These are phyloP conservation scores for Zoanthus gigantus DNA, from an alignment of 92 coral and sea anemone genomes.

Conservation along the genomic window DNA sequence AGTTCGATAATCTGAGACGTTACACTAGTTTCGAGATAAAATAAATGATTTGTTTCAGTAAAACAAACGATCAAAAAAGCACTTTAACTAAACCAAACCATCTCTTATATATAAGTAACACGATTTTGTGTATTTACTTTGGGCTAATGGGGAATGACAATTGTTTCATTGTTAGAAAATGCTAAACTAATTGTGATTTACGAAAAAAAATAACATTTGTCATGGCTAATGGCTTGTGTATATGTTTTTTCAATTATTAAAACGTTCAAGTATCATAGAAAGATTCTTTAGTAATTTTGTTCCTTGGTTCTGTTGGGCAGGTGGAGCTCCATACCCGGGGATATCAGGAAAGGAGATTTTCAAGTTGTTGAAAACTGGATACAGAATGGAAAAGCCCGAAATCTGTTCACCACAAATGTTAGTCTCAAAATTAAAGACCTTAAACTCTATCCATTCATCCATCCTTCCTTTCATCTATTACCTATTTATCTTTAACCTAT, in stretches of 20 bases:
- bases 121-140: neutral
- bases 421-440: constrained; percentile 29
- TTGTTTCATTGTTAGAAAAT: too few species aligned
- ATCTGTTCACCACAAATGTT: constrained; percentile 81
- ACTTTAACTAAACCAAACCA: neutral
- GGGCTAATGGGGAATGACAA: too few species aligned
- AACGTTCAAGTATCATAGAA: neutral
- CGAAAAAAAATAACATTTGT: too few species aligned
- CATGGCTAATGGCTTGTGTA: too few species aligned
- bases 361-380: constrained; percentile 75
- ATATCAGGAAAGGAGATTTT: constrained; percentile 78
- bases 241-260: too few species aligned
- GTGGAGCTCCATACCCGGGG: constrained; percentile 85
- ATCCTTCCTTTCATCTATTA: too few species aligned
- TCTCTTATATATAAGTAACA: neutral
- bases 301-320: constrained; percentile 35
- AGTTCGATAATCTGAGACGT: too few species aligned
- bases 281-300: neutral
- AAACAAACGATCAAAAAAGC: neutral
- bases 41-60: neutral
- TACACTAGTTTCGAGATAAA: too few species aligned
- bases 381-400: constrained; percentile 91
- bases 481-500: too few species aligned
- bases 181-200: too few species aligned
- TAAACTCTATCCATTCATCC: too few species aligned